A percentile compares a stretch with the other conserved stretches of the same genome.
Evolutionary conservation across 2,113 vertebrate genomes (phyloP).

Genomic region (Leptosomus discolor): DNA sequence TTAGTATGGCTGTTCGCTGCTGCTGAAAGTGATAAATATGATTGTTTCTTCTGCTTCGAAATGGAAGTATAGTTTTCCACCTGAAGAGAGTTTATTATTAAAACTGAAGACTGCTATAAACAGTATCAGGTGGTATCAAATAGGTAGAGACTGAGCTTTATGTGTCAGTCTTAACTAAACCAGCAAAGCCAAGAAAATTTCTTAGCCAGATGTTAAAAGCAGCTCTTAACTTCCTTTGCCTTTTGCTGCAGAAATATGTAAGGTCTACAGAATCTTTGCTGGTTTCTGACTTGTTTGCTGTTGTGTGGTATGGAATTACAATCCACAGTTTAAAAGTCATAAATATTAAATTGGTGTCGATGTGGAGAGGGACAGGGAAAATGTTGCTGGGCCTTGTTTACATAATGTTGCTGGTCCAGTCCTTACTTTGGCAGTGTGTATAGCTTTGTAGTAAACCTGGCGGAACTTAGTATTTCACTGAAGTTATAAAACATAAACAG

Average conservation of each 20-base stretch:
- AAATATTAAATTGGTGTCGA: background rate
- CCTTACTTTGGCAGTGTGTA: background rate
- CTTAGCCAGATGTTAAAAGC: background rate
- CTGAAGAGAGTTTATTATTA: background rate
- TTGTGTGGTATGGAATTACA: background rate
- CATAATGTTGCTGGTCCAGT: background rate
- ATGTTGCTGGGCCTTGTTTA: background rate
- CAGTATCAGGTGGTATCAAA: background rate
- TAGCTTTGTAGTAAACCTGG: background rate
- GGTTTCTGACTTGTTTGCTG: background rate
- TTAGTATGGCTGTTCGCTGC: background rate
- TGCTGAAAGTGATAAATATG: background rate
- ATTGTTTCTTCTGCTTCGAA: background rate
- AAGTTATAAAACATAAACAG: background rate
- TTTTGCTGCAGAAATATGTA: background rate
- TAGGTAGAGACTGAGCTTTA: background rate
- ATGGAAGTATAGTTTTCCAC: background rate
- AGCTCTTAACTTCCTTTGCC: background rate
- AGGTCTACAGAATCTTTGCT: background rate
- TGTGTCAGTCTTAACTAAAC: background rate
- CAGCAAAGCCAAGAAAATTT: background rate
- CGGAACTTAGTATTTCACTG: background rate
- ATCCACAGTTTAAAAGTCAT: background rate
- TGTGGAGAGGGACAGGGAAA: background rate
- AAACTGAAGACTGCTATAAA: background rate